These are phyloP conservation scores for Pristionchus exspectatus DNA, from an alignment of 2,888 invertebrate genomes.

Conservation along the genomic window DNA sequence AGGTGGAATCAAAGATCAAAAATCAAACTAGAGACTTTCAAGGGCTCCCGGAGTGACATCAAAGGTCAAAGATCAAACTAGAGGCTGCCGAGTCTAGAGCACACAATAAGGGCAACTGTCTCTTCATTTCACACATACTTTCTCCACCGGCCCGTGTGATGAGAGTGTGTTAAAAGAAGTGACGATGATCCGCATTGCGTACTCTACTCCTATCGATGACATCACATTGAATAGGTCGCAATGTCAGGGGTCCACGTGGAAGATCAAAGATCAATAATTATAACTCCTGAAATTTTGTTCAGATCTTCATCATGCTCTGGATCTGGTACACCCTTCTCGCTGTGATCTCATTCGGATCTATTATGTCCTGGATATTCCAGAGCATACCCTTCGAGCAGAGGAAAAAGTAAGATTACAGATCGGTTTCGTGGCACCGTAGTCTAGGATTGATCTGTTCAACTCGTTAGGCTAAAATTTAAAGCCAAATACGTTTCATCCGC, in stretches of 20 bases:
- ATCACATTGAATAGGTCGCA: too few relatives aligned
- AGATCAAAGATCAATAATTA: not conserved
- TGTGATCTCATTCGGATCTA: slow-evolving; percentile 67
- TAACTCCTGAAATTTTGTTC: not conserved
- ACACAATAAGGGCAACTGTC: not conserved
- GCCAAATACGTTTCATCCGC: too few relatives aligned
- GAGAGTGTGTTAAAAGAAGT: too few relatives aligned
- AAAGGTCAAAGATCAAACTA: not conserved
- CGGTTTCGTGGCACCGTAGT: too few relatives aligned
- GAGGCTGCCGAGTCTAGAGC: too few relatives aligned
- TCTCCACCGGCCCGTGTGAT: too few relatives aligned
- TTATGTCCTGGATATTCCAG: slow-evolving; percentile 73
- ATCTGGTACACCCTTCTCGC: slow-evolving; percentile 76
- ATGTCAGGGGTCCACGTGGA: too few relatives aligned
- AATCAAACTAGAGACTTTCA: not conserved
- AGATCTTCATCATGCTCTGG: slow-evolving; percentile 78
- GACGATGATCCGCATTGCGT: too few relatives aligned
- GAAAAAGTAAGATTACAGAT: slow-evolving; percentile 61
- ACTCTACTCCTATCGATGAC: too few relatives aligned
- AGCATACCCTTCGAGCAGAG: slow-evolving; percentile 74
- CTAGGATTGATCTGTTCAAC: not conserved
- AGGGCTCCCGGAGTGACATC: too few relatives aligned
- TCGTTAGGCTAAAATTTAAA: not conserved
- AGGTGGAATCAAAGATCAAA: slow-evolving; percentile 61
- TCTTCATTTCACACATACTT: too few relatives aligned